These are phyloP conservation scores for Malthinus seriepunctatus DNA, from an alignment of 2,888 invertebrate genomes.

Conservation along the genomic window DNA sequence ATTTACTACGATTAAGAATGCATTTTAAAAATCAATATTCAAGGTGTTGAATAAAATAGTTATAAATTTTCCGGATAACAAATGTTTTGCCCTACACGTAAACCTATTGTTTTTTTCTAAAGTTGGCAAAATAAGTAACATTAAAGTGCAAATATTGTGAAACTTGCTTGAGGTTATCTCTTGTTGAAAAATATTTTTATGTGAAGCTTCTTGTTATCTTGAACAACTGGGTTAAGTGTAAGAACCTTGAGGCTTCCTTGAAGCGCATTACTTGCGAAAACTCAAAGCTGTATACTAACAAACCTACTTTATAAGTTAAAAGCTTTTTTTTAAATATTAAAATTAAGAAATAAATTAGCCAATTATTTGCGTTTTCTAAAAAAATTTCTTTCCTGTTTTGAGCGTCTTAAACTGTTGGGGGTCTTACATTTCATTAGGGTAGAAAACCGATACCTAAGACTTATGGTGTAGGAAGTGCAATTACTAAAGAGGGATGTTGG, in stretches of 20 bases:
- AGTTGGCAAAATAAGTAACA: too few species aligned
- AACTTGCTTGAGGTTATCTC: constrained; percentile 1
- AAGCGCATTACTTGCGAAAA: not conserved
- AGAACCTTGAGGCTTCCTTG: constrained; percentile 1
- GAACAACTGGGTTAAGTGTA: constrained; percentile 6
- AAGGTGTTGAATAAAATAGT: too few species aligned
- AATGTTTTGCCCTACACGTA: too few species aligned
- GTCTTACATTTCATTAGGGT: not conserved
- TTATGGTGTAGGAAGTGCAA: constrained; percentile 9
- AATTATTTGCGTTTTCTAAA: not conserved
- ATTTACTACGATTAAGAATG: too few species aligned
- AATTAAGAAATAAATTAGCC: constrained; percentile 3
- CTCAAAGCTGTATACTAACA: too few species aligned
- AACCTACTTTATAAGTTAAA: too few species aligned
- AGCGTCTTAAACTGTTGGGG: not conserved
- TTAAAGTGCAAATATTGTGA: not conserved
- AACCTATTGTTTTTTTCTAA: too few species aligned
- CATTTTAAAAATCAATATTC: too few species aligned
- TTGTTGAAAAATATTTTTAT: constrained; percentile 3
- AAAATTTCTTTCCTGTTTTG: too few species aligned
- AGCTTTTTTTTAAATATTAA: not conserved
- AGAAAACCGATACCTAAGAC: not conserved
- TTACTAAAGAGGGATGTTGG: constrained; percentile 8
- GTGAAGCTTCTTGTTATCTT: constrained; percentile 4
- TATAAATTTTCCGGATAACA: too few species aligned